Base-by-base conservation (phyloP, 64 coral and sea anemone genomes). In the Montipora cactus region DNA sequence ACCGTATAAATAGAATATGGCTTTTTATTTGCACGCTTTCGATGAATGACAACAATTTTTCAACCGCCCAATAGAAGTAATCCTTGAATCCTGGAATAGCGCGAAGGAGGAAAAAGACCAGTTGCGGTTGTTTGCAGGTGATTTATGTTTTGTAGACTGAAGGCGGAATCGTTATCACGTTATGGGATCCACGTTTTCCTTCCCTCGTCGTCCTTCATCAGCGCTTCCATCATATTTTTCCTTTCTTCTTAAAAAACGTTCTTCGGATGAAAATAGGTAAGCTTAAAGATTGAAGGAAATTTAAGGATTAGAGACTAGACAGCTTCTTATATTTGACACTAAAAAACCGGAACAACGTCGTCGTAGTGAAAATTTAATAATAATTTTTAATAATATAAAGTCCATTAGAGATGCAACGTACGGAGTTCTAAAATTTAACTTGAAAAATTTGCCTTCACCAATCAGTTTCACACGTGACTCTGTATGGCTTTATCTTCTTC, bases 41-140 rank as follows among this genome's bases (percentile, higher is more conserved):
- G 44, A 11, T 11, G 20, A 69, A 71, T 8, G 48, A 86, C 49
- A 70, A 72, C 67, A 86, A 86, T 18, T 5, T 23, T 0, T 1
- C 7, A 11, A 50, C 46, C 1, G 49, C 15, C 66, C 82, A 86
- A 86, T 72, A 11, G 10, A 5, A 50, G 44, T 44, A 3, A 3
- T 21, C 48, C 18, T 86, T 86, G 64, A 51, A 16, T 71, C 44
- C 50, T 49, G 9, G 7, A 85, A 18, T 8, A n/a, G 28, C 46
- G 37, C 19, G 5, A 69, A 44, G 82, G 82, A 49, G 64, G 82
- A 21, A 86, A 85, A 84, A 67, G 59, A 84, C 81, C 81, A 84
- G 81, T 84, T 67, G 81, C 81, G 59, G 59, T 58, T 16, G 58
- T 44, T 67, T 68, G 15, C 59, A 67, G 59, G 20, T 3, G 13